Evolutionary conservation across 2,888 invertebrate species (phyloP).

Genomic region (Caenorhabditis sp.): DNA sequence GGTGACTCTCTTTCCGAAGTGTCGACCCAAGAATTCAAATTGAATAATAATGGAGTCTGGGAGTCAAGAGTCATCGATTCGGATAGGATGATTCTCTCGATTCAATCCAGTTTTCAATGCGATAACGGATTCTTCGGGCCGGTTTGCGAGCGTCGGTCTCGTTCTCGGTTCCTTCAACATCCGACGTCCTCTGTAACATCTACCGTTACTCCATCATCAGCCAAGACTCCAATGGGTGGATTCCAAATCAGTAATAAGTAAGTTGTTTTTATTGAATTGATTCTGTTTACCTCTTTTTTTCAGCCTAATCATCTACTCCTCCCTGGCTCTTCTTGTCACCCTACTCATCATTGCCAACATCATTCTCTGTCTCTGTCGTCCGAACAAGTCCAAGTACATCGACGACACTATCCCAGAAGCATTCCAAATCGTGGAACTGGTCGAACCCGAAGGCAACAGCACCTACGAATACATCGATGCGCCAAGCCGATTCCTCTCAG

Average conservation of each 20-base stretch:
- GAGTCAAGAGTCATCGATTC: constrained; percentile 29
- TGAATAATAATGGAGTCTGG: constrained; percentile 26
- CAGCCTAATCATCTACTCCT: constrained; percentile 38
- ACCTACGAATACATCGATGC: constrained; percentile 19
- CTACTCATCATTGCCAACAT: constrained; percentile 23
- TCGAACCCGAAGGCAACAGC: neutral
- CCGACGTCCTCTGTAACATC: neutral
- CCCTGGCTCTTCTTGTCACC: constrained; percentile 16
- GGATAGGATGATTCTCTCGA: constrained; percentile 22
- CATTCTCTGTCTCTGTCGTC: constrained; percentile 11
- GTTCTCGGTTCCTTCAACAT: too few relatives aligned
- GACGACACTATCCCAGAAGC: constrained; percentile 13
- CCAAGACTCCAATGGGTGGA: neutral
- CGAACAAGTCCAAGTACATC: neutral
- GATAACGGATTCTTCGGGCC: constrained; percentile 39
- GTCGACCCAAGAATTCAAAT: constrained; percentile 2
- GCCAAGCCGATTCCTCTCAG: constrained; percentile 26
- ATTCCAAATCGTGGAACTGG: constrained; percentile 14
- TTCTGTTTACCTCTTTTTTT: neutral
- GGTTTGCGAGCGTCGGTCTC: constrained; percentile 15
- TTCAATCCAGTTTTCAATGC: constrained; percentile 32
- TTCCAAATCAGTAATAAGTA: constrained; percentile 31
- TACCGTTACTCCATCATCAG: neutral
- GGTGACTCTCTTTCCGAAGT: constrained; percentile 13
- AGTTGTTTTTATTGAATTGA: constrained; percentile 12